Percentiles rank a stretch among this genome's conserved stretches.
Conservation (phyloP, 2,888 invertebrate species). For the Operophtera brumata region DNA sequence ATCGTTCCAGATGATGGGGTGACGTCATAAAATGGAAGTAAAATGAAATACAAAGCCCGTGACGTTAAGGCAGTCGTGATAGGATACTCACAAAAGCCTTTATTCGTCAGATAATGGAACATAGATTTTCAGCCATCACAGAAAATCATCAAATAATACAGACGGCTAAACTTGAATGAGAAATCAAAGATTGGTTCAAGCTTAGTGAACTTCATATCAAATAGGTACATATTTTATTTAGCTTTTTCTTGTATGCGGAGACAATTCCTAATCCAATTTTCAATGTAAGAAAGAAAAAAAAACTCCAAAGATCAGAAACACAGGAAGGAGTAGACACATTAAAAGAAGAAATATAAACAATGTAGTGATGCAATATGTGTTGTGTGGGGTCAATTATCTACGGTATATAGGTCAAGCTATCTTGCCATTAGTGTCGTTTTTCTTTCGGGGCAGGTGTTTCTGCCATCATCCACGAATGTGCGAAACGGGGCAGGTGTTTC, state of each 20-base stretch:
- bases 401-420: too few species aligned
- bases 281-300: neutral
- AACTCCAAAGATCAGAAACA: too few species aligned
- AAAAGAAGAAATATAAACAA: too few species aligned
- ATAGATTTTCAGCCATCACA: constrained; percentile 3
- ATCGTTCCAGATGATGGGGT: constrained; percentile 21
- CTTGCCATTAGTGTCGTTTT: too few species aligned
- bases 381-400: too few species aligned
- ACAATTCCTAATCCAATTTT: neutral
- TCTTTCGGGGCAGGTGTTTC: too few species aligned
- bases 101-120: constrained; percentile 5
- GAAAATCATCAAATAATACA: neutral
- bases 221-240: neutral
- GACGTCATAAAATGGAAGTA: constrained; percentile 18
- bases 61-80: constrained; percentile 10
- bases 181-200: constrained; percentile 3
- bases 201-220: neutral
- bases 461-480: too few species aligned
- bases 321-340: too few species aligned
- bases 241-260: neutral
- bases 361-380: too few species aligned
- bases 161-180: neutral
- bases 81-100: constrained; percentile 6
- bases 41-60: constrained; percentile 20
- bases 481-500: too few species aligned